phyloP scores from a whole-genome alignment of 2,113 vertebrate species.

The Scalopus aquaticus region DNA sequence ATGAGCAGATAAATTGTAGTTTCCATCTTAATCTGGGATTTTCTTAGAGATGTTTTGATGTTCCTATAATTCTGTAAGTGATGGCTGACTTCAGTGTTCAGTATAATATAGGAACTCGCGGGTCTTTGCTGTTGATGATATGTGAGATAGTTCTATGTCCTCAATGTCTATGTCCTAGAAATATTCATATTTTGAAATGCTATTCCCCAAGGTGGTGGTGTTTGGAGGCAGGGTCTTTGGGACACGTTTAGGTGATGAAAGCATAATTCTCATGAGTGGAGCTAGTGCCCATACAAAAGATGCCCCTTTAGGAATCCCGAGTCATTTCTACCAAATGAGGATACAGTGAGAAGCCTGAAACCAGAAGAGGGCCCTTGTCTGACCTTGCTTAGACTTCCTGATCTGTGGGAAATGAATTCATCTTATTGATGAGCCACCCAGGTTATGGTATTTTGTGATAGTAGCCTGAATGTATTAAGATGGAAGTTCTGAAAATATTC shows the following conservation, averaged over 20 bases:
- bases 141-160: not conserved
- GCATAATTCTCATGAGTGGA: not conserved
- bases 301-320: not conserved
- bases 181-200: not conserved
- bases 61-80: not conserved
- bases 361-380: not conserved
- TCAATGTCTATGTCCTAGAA: not conserved
- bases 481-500: not conserved
- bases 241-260: not conserved
- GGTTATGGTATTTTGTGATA: not conserved
- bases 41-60: not conserved
- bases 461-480: not conserved
- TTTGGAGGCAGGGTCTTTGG: not conserved
- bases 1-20: not conserved
- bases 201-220: not conserved
- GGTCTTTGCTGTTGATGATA: not conserved
- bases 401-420: not conserved
- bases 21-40: not conserved
- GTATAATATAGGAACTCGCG: not conserved
- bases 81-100: not conserved
- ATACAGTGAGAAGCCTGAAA: not conserved
- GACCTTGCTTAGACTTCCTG: not conserved
- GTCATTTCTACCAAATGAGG: not conserved
- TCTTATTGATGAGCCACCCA: not conserved
- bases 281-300: not conserved